Evolutionary conservation across 2,888 invertebrate species (phyloP), one percentile per base, ranked within the genome.

Genomic region (Sphaerophoria taeniata): DNA sequence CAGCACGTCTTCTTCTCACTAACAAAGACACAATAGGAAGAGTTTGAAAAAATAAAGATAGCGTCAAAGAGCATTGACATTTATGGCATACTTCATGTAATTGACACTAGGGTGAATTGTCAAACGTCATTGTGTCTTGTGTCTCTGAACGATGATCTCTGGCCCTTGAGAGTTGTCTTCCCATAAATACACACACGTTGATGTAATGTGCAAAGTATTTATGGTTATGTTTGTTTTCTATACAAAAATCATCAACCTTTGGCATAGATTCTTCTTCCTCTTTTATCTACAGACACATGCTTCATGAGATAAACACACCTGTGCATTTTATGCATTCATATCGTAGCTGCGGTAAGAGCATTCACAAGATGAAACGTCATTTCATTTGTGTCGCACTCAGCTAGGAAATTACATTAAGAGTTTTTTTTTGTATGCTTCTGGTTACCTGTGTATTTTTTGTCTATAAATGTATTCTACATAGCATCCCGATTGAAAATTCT

Each of bases 321-420:
- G 53, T 67, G 39, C 51, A 53, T 67, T 65, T 36, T 67, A 47
- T 63, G 63, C 14, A 63, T 63, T 63, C 63, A 63, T 63, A 63
- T 63, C 14, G 34, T 45, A 34, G 24, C n/a, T 45, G 49, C 16
- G 16, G 6, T 6, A 7, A 49, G 67, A 34, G 51, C 47, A 55
- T 77, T 77, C 72, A 49, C 55, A 74, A 70, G 36, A 63, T 70
- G 34, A 69, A 56, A 70, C 74, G 49, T 43, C 43, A 60, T 60
- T 60, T 45, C 73, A 78, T 78, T 83, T 83, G 56, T 83, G 56
- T 70, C 78, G 69, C 51, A 78, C 78, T 83, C 73, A 73, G 49
- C 61, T 78, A 78, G 82, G 69, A 83, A 83, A 83, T 83, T 78
- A 78, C 78, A 78, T 83, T 83, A 61, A 69, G 69, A 31, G 51